Evolutionary conservation across 37 sponge, comb jelly and placozoan species (phyloP).

Genomic region (Petrosia ficiformis): DNA sequence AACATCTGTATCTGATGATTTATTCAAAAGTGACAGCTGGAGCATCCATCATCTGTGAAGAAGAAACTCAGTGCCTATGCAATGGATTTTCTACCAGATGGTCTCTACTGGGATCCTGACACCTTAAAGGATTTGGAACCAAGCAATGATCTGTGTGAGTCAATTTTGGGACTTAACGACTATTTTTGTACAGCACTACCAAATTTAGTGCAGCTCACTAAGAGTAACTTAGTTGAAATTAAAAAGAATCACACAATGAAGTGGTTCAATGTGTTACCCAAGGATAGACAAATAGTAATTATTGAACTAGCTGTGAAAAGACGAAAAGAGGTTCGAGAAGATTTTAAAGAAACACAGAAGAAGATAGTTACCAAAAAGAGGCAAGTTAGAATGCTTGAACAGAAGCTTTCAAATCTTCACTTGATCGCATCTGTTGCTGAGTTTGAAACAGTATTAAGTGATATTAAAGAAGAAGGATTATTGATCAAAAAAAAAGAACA

Average conservation of each 20-base stretch:
- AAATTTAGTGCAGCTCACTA: conserved; percentile 26
- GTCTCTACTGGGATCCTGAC: conserved; percentile 47
- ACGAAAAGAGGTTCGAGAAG: conserved; percentile 13
- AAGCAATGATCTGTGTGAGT: conserved; percentile 55
- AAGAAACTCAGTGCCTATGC: conserved; percentile 33
- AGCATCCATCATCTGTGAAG: conserved; percentile 30
- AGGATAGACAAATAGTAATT: conserved; percentile 18
- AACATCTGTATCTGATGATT: neutral
- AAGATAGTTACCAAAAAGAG: neutral
- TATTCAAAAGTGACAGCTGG: conserved; percentile 7
- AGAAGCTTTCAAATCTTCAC: conserved; percentile 20
- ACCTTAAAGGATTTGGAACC: conserved; percentile 17
- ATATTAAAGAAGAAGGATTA: conserved; percentile 1
- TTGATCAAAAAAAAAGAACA: neutral
- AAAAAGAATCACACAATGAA: conserved; percentile 51
- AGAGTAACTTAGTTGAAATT: conserved; percentile 20
- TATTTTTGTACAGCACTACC: conserved; percentile 28
- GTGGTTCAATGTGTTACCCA: conserved; percentile 28
- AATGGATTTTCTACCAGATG: conserved; percentile 30
- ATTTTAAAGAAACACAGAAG: conserved; percentile 11
- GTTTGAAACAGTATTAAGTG: conserved; percentile 2
- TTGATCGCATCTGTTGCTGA: conserved; percentile 25
- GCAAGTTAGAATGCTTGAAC: conserved; percentile 9
- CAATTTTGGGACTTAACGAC: conserved; percentile 51
- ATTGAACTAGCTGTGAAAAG: conserved; percentile 29